phyloP scores from a whole-genome alignment of 1,140 invertebrate genomes.

The Bombus picipes region DNA sequence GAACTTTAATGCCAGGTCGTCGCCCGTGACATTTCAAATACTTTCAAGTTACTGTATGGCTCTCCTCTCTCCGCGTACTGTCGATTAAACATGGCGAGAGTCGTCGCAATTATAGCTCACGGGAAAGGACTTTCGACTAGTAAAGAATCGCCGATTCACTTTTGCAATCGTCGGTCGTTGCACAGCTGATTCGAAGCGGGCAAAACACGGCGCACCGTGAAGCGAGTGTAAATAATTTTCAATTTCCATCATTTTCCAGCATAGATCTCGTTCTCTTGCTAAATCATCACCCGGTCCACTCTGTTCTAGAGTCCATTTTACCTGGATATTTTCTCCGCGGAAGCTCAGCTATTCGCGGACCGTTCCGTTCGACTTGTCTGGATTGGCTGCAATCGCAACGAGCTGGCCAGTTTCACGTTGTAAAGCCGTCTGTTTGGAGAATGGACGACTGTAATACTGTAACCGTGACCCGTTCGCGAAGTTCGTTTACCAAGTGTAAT shows the following conservation, averaged over 20 bases:
- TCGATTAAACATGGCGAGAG: slow-evolving; percentile 53
- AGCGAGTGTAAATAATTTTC: slow-evolving; percentile 27
- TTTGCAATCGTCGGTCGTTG: slow-evolving; percentile 67
- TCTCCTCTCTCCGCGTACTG: slow-evolving; percentile 35
- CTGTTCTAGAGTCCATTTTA: too few species aligned
- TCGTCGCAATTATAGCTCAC: slow-evolving; percentile 38
- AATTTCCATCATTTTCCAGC: slow-evolving; percentile 7
- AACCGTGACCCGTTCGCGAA: slow-evolving; percentile 44
- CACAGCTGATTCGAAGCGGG: slow-evolving; percentile 52
- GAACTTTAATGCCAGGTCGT: slow-evolving; percentile 35
- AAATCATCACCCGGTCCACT: not conserved
- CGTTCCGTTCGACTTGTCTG: not conserved
- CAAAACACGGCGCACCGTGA: not conserved
- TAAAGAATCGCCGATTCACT: slow-evolving; percentile 69
- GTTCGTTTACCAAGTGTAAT: slow-evolving; percentile 37
- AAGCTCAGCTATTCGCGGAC: too few species aligned
- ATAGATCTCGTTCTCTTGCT: not conserved
- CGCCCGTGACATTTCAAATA: slow-evolving; percentile 54
- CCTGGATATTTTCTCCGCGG: too few species aligned
- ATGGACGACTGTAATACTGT: slow-evolving; percentile 11
- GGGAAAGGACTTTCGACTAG: slow-evolving; percentile 65
- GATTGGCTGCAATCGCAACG: not conserved
- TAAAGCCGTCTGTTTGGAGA: not conserved
- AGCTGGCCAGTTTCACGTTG: not conserved
- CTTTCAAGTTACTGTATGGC: slow-evolving; percentile 4